These are phyloP conservation scores for Pedetes capensis DNA, from an alignment of 2,113 vertebrate species.

Conservation along the genomic window DNA sequence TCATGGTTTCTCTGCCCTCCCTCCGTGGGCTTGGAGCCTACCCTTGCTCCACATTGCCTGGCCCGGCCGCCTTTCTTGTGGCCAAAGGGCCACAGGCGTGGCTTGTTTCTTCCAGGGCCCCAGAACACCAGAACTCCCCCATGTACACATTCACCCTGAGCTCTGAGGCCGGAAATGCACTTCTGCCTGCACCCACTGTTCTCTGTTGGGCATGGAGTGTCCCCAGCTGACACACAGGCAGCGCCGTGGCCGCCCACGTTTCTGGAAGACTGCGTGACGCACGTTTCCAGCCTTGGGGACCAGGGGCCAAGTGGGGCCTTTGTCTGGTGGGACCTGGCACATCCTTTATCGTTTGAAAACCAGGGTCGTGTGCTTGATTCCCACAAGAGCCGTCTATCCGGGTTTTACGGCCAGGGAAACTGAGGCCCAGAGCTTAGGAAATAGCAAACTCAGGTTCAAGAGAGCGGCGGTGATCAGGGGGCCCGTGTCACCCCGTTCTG, in stretches of 20 bases:
- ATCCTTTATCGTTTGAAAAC: rapidly evolving
- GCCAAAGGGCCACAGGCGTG: no score
- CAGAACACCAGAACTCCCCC: rapidly evolving
- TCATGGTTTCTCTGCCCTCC: background rate
- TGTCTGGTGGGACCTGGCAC: rapidly evolving
- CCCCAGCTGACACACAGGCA: background rate
- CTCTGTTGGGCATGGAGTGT: rapidly evolving
- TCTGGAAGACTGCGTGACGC: background rate
- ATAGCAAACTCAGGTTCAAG: rapidly evolving
- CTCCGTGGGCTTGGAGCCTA: rapidly evolving
- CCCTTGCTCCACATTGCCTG: rapidly evolving
- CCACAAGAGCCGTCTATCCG: rapidly evolving
- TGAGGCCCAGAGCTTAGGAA: background rate
- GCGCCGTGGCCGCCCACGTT: background rate
- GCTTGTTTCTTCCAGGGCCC: background rate
- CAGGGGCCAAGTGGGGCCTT: background rate
- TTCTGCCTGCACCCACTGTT: background rate
- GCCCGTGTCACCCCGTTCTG: background rate
- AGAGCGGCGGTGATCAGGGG: rapidly evolving
- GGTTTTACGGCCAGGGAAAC: background rate
- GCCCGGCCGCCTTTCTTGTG: background rate
- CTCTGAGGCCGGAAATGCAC: background rate
- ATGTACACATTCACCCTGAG: rapidly evolving
- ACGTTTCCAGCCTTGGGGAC: background rate
- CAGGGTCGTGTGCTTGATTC: rapidly evolving